Conservation (phyloP, 2,113 vertebrate species). For the Antechinus flavipes region DNA sequence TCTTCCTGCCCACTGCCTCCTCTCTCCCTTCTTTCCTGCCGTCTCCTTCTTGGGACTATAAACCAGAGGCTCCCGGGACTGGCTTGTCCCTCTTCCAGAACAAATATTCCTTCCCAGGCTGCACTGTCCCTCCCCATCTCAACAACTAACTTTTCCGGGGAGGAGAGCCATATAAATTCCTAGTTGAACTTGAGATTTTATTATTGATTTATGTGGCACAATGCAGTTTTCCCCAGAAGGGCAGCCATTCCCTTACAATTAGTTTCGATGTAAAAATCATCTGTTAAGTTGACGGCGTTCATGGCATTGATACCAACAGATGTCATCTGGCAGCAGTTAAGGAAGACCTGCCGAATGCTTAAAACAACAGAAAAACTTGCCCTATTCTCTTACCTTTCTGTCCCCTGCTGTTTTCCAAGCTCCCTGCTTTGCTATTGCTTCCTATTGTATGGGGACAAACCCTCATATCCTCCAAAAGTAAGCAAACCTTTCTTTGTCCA, state of each 20-base stretch:
- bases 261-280: neutral
- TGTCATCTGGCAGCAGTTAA: constrained; percentile 11
- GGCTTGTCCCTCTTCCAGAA: neutral
- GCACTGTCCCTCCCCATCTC: neutral
- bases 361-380: neutral
- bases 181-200: neutral
- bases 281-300: neutral
- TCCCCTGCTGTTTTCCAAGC: neutral
- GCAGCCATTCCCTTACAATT: neutral
- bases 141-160: neutral
- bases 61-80: neutral
- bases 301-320: neutral
- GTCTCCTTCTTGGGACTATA: neutral
- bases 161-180: neutral
- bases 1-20: neutral
- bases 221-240: neutral
- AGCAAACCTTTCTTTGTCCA: constrained; percentile 1
- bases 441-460: neutral
- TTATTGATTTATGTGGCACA: neutral
- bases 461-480: neutral
- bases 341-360: neutral
- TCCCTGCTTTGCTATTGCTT: neutral
- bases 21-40: neutral
- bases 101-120: neutral
- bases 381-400: neutral